Evolutionary conservation across 2,797 vertebrate species (phyloP), one percentile per base, ranked within the genome.

Genomic region (Arctocebus calabarensis): DNA sequence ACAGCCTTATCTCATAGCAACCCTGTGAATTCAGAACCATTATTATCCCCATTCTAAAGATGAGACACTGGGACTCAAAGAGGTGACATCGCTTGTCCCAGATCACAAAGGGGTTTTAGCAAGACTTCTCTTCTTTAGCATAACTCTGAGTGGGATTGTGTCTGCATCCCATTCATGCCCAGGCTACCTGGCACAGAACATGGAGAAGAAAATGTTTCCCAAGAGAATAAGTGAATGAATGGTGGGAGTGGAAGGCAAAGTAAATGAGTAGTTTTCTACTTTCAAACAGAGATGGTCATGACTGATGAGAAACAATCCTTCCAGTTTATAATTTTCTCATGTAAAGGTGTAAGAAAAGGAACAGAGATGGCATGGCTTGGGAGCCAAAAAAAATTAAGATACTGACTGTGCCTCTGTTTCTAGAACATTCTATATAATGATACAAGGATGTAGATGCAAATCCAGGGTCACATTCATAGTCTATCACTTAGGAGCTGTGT

Each of bases 391-490:
- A 64, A 62, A n/a, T 43, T 27, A 64, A 74, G 29, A 90, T 73
- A 68, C n/a, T 88, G 37, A 68, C 48, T 64, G 2, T 75, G 52
- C 32, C 17, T 84, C 85, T 91, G 57, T 81, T 81, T 89, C 81
- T 27, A 85, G 71, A 84, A 52, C 7, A 78, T 68, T 34, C 13
- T 55, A 85, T 17, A 83, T 74, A 90, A 17, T 34, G 23, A 93
- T 62, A 27, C 32, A 75, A 95, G 74, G 22, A 55, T 45, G 71
- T 68, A 48, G 12, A 68, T 22, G n/a, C 70, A 89, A 75, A 86
- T 75, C 37, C n/a, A 32, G 23, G 61, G 77, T 92, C 84, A 83
- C 93, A 87, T 45, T 45, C 16, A n/a, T 5, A 86, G 43, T 95
- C 43, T 23, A 45, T 43, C 45, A 64, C 68, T 83, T 88, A 55